phyloP scores from a whole-genome alignment of 2,888 invertebrate genomes.

The Anagyrus pseudococci region DNA sequence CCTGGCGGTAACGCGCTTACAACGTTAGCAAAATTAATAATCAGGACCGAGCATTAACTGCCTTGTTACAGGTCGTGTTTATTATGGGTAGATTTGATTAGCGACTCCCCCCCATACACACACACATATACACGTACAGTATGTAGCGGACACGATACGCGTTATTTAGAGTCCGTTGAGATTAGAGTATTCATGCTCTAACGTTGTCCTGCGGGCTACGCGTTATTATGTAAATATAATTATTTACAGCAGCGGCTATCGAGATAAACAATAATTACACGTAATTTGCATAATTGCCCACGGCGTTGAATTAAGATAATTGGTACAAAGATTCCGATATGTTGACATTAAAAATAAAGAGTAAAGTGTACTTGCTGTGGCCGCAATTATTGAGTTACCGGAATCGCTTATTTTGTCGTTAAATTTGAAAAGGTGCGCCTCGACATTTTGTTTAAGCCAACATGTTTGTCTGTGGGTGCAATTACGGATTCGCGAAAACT shows the following conservation, averaged over 20 bases:
- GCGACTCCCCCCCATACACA: background rate
- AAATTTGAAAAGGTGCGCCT: too few relatives aligned
- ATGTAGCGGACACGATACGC: background rate
- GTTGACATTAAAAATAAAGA: background rate
- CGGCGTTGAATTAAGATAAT: slow-evolving; percentile 4
- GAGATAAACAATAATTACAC: slow-evolving; percentile 1
- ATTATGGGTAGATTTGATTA: too few relatives aligned
- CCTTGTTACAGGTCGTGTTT: too few relatives aligned
- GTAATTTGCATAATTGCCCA: slow-evolving; percentile 11
- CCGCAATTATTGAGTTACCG: too few relatives aligned
- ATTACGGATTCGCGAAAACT: too few relatives aligned
- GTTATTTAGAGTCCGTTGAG: background rate
- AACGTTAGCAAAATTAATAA: too few relatives aligned
- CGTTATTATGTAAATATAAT: slow-evolving; percentile 22
- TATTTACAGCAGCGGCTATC: slow-evolving; percentile 7
- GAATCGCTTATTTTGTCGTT: too few relatives aligned
- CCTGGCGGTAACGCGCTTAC: too few relatives aligned
- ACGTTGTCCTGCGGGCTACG: background rate
- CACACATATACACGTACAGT: background rate
- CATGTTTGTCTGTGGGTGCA: too few relatives aligned
- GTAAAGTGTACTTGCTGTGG: background rate
- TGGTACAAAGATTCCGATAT: slow-evolving; percentile 1
- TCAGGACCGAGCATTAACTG: too few relatives aligned
- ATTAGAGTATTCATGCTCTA: slow-evolving; percentile 9
- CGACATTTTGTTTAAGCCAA: too few relatives aligned